Base-by-base conservation (phyloP, 2,113 vertebrate species). In the Xenopus borealis region DNA sequence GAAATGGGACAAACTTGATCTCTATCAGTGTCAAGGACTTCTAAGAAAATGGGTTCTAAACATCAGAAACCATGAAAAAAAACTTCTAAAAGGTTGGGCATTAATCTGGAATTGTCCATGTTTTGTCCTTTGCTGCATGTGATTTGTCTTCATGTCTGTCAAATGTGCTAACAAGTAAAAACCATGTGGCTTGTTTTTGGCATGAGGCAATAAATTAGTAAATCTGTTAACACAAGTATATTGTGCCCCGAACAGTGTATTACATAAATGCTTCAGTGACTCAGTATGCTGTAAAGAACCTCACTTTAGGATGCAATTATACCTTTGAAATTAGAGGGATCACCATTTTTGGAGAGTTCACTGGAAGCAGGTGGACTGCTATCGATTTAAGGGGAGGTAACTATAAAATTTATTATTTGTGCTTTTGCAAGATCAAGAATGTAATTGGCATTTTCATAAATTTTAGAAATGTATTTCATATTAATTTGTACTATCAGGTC, bases 1-100 rank as follows among this genome's bases (percentile, higher is more conserved):
- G 47, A 63, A 64, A 62, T 77, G 74, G 74, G 65, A 77, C 30
- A 19, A 45, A 44, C 69, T 76, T 69, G 59, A 70, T 62, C 61
- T 77, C 12, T 1, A 10, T 46, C 18, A 63, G 45, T 77, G 74
- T 57, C 59, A 70, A 64, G 47, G 3, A 17, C 62, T 77, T 70
- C 33, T 77, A 27, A 20, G 63, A 40, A 70, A 40, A 47, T 77
- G 74, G 74, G 30, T 70, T 13, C 62, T 77, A 17, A 77, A 4
- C 33, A 57, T n/a, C 9, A 70, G 11, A 77, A 45, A 70, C 4
- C 66, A 55, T 46, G 52, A 55, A 12, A 70, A 62, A 1, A 70
- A 62, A 20, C 13, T 14, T 27, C 17, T 66, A 62, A 53, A 23
- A 19, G 57, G 72, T 75, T 23, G 14, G 57, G 10, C 33, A 40